Base-by-base conservation (phyloP, 2,113 vertebrate genomes). In the Amazona guildingii region DNA sequence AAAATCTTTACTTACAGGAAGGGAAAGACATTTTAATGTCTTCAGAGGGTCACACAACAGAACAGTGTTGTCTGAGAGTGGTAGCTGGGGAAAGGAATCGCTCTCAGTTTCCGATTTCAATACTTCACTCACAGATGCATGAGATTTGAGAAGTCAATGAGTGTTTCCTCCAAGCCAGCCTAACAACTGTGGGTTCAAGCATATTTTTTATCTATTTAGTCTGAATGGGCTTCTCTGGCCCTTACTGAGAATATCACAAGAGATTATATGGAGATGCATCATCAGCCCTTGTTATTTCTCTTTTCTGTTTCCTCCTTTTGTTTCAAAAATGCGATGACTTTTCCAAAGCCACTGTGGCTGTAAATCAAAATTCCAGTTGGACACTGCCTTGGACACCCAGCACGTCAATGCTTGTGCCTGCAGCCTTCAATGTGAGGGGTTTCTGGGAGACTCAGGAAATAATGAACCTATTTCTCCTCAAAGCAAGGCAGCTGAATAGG, bases 1-100 rank as follows among this genome's bases (percentile, higher is more conserved):
- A 96, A 94, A 95, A 89, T 87, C 91, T 85, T 92, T 84, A 44
- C 83, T 96, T 93, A 75, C 95, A 95, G 90, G 95, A 96, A 96
- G 77, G 28, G 31, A 95, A 93, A 95, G 95, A 95, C 89, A 94
- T 97, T 95, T 97, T 95, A 91, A 92, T 84, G 77, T 95, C 96
- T 95, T 96, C 81, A 79, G 93, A 74, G 94, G 83, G 43, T 94
- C 95, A 64, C 80, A 61, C 28, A 27, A 89, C 70, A 28, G 57
- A 92, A 70, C 44, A 67, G n/a, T 54, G 66, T 66, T 96, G 77
- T 94, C 83, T 91, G 67, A 72, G 73, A 75, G 41, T 72, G 80
- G 76, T 86, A 93, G 59, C 80, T 90, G 83, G 90, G 88, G 86
- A 83, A 75, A 86, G 90, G 57, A 89, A 79, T 91, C 9, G 0